Conservation (phyloP, 1,140 invertebrate genomes). For the Danaus melanippus region DNA sequence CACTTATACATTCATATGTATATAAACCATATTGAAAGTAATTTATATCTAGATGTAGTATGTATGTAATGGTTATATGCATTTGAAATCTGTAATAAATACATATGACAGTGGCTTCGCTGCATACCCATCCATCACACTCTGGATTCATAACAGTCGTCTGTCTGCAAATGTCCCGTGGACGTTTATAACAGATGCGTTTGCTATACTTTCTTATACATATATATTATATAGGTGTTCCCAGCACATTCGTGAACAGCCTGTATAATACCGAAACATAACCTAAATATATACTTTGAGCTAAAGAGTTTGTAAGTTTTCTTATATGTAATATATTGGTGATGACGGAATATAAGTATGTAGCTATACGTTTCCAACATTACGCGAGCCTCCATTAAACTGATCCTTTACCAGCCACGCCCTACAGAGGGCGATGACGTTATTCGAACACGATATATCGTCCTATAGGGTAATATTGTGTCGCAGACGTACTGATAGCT, state of each 20-base stretch:
- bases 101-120: constrained; percentile 31
- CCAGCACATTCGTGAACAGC: too few relatives aligned
- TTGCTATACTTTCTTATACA: constrained; percentile 19
- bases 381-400: constrained; percentile 22
- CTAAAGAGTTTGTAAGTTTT: too few relatives aligned
- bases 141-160: constrained; percentile 60
- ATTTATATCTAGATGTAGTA: constrained; percentile 3
- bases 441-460: constrained; percentile 60
- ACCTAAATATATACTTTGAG: too few relatives aligned
- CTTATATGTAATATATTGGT: too few relatives aligned
- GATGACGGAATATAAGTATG: too few relatives aligned
- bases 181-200: constrained; percentile 51
- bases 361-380: too few relatives aligned
- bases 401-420: constrained; percentile 47
- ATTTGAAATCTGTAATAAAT: constrained; percentile 31
- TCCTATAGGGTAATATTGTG: constrained; percentile 60
- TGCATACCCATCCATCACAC: constrained; percentile 57
- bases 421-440: constrained; percentile 51
- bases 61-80: constrained; percentile 5
- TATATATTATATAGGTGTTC: too few relatives aligned
- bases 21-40: too few relatives aligned
- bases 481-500: constrained; percentile 58
- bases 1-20: too few relatives aligned
- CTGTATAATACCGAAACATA: too few relatives aligned
- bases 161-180: constrained; percentile 48